phyloP scores from a whole-genome alignment of 2,888 invertebrate species.

The Chironomus tentans region DNA sequence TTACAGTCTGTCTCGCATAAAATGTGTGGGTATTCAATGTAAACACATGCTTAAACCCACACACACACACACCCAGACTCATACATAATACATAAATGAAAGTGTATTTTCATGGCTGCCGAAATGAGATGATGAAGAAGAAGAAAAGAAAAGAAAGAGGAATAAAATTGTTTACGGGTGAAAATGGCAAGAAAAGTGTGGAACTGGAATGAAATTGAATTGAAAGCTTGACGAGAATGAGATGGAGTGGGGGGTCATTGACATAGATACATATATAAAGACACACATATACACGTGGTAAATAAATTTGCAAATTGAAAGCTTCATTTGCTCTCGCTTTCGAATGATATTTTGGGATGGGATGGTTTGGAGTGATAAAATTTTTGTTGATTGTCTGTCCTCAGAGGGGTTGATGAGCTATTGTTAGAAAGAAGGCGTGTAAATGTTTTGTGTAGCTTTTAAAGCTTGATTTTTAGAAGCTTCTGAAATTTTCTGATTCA shows the following conservation, averaged over 20 bases:
- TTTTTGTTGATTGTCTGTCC: too few relatives aligned
- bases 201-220: not conserved
- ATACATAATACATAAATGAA: not conserved
- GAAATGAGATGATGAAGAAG: not conserved
- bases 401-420: too few relatives aligned
- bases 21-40: too few relatives aligned
- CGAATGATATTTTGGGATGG: not conserved
- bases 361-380: not conserved
- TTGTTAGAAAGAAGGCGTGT: too few relatives aligned
- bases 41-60: too few relatives aligned
- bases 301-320: not conserved
- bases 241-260: not conserved
- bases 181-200: conserved; percentile 12
- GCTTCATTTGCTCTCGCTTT: not conserved
- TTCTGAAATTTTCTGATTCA: too few relatives aligned
- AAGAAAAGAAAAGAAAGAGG: not conserved
- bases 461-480: too few relatives aligned
- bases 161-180: conserved; percentile 16
- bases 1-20: not conserved
- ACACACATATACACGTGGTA: not conserved
- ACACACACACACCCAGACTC: too few relatives aligned
- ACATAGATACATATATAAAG: conserved; percentile 6
- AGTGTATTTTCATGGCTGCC: conserved; percentile 7
- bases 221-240: not conserved
- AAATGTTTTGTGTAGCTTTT: too few relatives aligned